phyloP scores from a whole-genome alignment of 2,113 vertebrate genomes.

The Channa argus region DNA sequence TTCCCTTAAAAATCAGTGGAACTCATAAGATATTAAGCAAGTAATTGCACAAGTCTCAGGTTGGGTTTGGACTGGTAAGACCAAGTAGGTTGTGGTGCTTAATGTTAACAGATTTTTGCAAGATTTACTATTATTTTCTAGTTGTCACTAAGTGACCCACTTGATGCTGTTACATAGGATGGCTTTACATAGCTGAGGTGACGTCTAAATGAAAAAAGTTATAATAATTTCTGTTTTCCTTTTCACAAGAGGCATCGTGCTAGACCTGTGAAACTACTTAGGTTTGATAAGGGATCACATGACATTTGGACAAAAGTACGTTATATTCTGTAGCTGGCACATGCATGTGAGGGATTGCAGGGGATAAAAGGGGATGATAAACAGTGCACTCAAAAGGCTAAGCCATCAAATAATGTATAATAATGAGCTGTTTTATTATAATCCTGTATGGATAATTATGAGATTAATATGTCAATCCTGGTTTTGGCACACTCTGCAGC shows the following conservation, averaged over 20 bases:
- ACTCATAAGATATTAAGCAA: no score
- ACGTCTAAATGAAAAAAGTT: background rate
- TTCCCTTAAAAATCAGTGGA: no score
- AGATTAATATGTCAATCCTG: slow-evolving; percentile 78
- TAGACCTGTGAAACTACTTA: no score
- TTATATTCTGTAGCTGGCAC: slow-evolving; percentile 19
- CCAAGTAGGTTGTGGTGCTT: background rate
- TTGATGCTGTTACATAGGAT: background rate
- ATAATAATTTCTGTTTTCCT: no score
- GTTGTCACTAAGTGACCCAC: background rate
- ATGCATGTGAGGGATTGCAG: slow-evolving; percentile 23
- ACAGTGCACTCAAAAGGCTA: slow-evolving; percentile 56
- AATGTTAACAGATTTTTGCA: background rate
- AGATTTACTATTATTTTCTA: background rate
- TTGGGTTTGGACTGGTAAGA: background rate
- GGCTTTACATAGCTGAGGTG: background rate
- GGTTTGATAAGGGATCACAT: background rate
- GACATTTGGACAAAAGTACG: slow-evolving; percentile 24
- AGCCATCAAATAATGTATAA: slow-evolving; percentile 76
- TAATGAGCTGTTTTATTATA: slow-evolving; percentile 77
- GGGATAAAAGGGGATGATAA: slow-evolving; percentile 48
- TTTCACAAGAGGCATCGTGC: background rate
- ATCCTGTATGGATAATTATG: slow-evolving; percentile 79
- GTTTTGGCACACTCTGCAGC: slow-evolving; percentile 71
- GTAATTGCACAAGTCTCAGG: no score